phyloP scores from a whole-genome alignment of 1,140 invertebrate species.

The Helicoverpa armigera region DNA sequence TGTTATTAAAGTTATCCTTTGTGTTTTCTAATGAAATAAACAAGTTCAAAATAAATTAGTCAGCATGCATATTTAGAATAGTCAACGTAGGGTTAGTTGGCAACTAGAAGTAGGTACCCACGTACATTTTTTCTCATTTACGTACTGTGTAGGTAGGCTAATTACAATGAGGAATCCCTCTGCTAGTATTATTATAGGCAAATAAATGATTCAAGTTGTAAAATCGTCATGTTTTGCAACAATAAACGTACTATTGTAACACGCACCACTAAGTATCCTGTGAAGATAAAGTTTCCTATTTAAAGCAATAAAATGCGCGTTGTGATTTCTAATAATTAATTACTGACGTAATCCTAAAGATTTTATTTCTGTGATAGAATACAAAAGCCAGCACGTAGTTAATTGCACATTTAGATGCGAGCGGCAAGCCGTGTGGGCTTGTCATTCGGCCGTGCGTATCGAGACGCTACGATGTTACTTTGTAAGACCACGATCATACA shows the following conservation, averaged over 20 bases:
- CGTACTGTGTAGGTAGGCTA: too few relatives aligned
- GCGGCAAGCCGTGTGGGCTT: constrained; percentile 11
- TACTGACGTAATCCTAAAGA: neutral
- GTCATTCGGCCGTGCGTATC: constrained; percentile 22
- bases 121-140: too few relatives aligned
- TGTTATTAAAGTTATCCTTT: neutral
- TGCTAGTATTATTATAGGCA: neutral
- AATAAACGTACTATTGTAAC: constrained; percentile 23
- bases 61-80: too few relatives aligned
- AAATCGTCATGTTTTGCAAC: constrained; percentile 24
- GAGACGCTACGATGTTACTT: constrained; percentile 13
- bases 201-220: constrained; percentile 22
- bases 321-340: constrained; percentile 15
- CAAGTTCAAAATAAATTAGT: too few relatives aligned
- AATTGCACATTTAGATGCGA: constrained; percentile 42
- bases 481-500: neutral
- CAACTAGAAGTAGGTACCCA: too few relatives aligned
- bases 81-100: too few relatives aligned
- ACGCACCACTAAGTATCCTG: constrained; percentile 16
- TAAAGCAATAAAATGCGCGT: constrained; percentile 1
- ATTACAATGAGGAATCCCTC: neutral
- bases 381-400: constrained; percentile 26
- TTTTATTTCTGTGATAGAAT: constrained; percentile 31
- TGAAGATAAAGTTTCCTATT: constrained; percentile 32
- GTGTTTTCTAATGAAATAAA: too few relatives aligned